These are phyloP conservation scores for Scortum barcoo DNA, from an alignment of 2,113 vertebrate species.

Conservation along the genomic window DNA sequence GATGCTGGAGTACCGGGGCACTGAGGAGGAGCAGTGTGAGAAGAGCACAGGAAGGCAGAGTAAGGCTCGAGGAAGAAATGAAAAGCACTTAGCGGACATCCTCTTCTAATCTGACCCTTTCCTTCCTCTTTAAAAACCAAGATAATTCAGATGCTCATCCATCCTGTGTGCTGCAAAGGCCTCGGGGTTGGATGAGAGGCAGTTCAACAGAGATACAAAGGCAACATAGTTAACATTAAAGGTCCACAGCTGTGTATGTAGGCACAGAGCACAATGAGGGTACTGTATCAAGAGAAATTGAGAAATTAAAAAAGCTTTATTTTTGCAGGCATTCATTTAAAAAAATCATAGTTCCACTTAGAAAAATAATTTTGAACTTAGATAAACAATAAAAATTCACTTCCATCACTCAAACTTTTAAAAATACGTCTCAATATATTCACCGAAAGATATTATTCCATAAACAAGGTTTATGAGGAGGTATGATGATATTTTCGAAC, in stretches of 20 bases:
- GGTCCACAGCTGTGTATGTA: not conserved
- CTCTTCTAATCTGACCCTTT: not conserved
- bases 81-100: not conserved
- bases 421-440: not conserved
- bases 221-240: not conserved
- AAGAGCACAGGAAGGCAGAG: conserved; percentile 18
- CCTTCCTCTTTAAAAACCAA: not conserved
- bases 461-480: not conserved
- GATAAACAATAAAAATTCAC: not conserved
- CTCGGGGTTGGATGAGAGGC: not conserved
- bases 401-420: not conserved
- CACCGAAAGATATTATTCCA: not conserved
- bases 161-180: not conserved
- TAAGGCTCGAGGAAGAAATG: not conserved
- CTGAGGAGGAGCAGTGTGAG: conserved; percentile 11
- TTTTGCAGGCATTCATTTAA: not conserved
- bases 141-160: no score
- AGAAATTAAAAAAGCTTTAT: not conserved
- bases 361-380: not conserved
- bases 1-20: not conserved
- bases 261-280: not conserved
- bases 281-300: not conserved
- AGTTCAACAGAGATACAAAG: conserved; percentile 4
- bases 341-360: not conserved
- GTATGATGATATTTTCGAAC: not conserved